These are phyloP conservation scores for Apodemus sylvaticus DNA, from an alignment of 2,113 vertebrate genomes.

Conservation along the genomic window DNA sequence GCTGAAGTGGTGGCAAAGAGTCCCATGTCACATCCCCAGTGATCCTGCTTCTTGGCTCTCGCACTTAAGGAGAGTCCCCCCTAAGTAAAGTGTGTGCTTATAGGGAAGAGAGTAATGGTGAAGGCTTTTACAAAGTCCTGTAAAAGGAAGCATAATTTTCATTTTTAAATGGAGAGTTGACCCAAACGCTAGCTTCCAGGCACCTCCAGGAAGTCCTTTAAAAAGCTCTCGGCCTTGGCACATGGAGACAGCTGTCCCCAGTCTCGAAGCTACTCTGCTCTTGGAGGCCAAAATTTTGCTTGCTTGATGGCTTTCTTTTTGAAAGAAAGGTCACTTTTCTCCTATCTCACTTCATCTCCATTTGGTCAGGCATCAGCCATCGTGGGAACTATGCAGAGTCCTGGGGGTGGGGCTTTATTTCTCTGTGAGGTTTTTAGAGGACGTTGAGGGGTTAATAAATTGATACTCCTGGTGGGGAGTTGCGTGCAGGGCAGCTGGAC, in stretches of 20 bases:
- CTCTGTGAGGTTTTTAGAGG: not conserved
- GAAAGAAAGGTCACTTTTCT: not conserved
- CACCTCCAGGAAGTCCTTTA: slow-evolving; percentile 46
- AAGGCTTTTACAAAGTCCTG: not conserved
- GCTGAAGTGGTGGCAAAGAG: not conserved
- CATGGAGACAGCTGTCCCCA: not conserved
- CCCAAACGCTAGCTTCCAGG: not conserved
- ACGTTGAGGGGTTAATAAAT: slow-evolving; percentile 3
- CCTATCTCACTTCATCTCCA: not conserved
- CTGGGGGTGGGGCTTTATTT: not conserved
- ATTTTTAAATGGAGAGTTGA: slow-evolving; percentile 53
- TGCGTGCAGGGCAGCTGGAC: not conserved
- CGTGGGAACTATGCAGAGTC: not conserved
- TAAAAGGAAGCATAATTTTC: not conserved
- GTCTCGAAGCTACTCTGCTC: not conserved
- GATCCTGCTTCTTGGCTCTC: not conserved
- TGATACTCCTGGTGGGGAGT: not conserved
- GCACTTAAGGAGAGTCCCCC: not conserved
- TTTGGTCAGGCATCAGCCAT: not conserved
- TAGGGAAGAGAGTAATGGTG: not conserved
- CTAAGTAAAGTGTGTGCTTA: not conserved
- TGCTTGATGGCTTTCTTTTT: slow-evolving; percentile 1
- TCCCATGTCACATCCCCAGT: too few species aligned
- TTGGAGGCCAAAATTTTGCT: not conserved
- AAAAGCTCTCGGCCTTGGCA: not conserved